phyloP scores from a whole-genome alignment of 2,888 invertebrate species.

The Neoitamus cyanurus region DNA sequence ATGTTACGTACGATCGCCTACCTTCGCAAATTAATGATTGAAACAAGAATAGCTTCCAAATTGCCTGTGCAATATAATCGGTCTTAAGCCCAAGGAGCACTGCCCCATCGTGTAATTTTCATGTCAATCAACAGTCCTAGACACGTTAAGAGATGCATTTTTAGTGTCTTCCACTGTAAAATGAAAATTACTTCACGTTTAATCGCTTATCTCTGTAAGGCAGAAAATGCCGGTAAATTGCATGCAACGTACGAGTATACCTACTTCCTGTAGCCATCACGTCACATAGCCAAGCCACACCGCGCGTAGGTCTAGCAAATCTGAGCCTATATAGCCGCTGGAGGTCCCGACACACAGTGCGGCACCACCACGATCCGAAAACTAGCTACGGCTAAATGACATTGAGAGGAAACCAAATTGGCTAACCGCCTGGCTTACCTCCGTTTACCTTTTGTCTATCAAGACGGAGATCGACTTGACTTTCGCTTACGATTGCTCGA shows the following conservation, averaged over 20 bases:
- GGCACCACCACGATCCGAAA: neutral
- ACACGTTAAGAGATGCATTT: neutral
- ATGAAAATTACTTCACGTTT: neutral
- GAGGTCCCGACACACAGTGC: neutral
- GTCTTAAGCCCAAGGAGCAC: neutral
- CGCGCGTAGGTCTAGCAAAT: neutral
- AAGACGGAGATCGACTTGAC: neutral
- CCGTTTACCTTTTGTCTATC: neutral
- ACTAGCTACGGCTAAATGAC: neutral
- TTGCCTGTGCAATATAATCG: neutral
- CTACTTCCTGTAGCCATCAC: neutral
- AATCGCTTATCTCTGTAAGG: neutral
- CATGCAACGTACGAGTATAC: neutral
- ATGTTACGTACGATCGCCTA: no score
- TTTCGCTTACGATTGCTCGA: neutral
- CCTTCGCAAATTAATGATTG: no score
- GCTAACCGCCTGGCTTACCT: neutral
- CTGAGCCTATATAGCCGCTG: neutral
- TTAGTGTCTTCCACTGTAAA: neutral
- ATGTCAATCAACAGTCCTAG: neutral
- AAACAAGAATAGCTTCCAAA: neutral
- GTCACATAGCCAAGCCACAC: neutral
- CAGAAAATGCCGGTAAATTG: neutral
- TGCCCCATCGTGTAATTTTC: neutral
- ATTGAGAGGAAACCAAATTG: neutral